Evolutionary conservation across 2,888 invertebrate genomes (phyloP).

Genomic region (Torymus auratus): DNA sequence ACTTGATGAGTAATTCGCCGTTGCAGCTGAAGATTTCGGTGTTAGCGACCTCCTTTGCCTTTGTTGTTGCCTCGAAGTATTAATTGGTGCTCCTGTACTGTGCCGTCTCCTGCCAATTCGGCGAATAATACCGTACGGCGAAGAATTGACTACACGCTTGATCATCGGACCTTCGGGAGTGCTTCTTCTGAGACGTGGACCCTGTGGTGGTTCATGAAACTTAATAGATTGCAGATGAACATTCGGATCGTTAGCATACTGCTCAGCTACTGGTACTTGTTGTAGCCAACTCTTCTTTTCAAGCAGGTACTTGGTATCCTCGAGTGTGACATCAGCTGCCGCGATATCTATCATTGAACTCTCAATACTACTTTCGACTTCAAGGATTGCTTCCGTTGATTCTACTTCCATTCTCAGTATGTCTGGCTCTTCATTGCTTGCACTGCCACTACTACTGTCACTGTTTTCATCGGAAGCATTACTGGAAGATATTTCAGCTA

Average conservation of each 20-base stretch:
- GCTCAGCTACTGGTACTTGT: slow-evolving; percentile 53
- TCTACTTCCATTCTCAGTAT: neutral
- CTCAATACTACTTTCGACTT: neutral
- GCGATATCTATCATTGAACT: neutral
- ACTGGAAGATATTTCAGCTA: slow-evolving; percentile 71
- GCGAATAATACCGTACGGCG: too few species aligned
- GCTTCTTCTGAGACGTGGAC: slow-evolving; percentile 41
- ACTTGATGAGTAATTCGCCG: slow-evolving; percentile 6
- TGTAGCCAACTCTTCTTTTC: slow-evolving; percentile 50
- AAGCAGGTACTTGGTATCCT: slow-evolving; percentile 39
- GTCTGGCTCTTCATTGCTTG: neutral
- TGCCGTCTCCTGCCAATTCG: slow-evolving; percentile 54
- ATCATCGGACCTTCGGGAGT: slow-evolving; percentile 3
- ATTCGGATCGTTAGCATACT: slow-evolving; percentile 21
- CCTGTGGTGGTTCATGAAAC: slow-evolving; percentile 51
- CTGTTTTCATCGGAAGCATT: slow-evolving; percentile 62
- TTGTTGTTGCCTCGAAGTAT: slow-evolving; percentile 37
- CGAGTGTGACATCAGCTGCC: neutral
- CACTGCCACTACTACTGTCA: neutral
- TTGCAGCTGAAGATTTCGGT: slow-evolving; percentile 15
- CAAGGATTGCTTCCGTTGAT: slow-evolving; percentile 24
- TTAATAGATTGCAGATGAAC: slow-evolving; percentile 36
- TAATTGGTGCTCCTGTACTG: slow-evolving; percentile 40
- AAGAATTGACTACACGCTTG: slow-evolving; percentile 9
- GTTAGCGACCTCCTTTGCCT: slow-evolving; percentile 45